Percentiles rank a stretch among this genome's conserved stretches.
These are phyloP conservation scores for Pemphigus obesinymphae DNA, from an alignment of 1,140 invertebrate species.

Conservation along the genomic window DNA sequence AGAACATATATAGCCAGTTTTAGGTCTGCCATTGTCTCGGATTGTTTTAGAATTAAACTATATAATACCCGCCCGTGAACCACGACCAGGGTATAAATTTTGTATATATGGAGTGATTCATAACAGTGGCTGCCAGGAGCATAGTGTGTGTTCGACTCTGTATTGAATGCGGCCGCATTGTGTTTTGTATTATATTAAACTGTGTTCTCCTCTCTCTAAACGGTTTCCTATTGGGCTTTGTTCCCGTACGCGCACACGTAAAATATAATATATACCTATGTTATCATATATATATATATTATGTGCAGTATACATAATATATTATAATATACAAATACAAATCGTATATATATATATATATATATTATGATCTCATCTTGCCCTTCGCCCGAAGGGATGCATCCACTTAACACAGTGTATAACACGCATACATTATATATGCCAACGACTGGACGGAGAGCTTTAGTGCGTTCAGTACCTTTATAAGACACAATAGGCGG, in stretches of 20 bases:
- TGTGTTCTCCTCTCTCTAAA: constrained; percentile 40
- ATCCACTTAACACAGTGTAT: constrained; percentile 24
- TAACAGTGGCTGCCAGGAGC: constrained; percentile 40
- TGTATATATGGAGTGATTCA: constrained; percentile 40
- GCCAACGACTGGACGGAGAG: not conserved
- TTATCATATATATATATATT: too few species aligned
- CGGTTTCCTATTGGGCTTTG: constrained; percentile 41
- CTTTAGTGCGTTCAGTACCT: not conserved
- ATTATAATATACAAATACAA: too few species aligned
- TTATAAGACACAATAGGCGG: not conserved
- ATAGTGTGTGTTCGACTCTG: constrained; percentile 38
- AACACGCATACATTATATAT: too few species aligned
- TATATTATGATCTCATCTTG: not conserved
- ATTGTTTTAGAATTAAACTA: constrained; percentile 41
- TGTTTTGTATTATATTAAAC: constrained; percentile 40
- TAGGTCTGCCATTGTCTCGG: constrained; percentile 42
- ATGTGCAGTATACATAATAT: too few species aligned
- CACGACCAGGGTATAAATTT: constrained; percentile 37
- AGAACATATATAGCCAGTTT: constrained; percentile 41
- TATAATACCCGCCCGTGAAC: constrained; percentile 35
- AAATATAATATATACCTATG: too few species aligned
- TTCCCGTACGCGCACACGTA: not conserved
- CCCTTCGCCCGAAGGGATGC: not conserved
- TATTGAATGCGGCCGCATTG: constrained; percentile 37
- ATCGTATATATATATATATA: not conserved